Evolutionary conservation across 1,140 invertebrate genomes (phyloP).

Genomic region (Orchestia grillus): DNA sequence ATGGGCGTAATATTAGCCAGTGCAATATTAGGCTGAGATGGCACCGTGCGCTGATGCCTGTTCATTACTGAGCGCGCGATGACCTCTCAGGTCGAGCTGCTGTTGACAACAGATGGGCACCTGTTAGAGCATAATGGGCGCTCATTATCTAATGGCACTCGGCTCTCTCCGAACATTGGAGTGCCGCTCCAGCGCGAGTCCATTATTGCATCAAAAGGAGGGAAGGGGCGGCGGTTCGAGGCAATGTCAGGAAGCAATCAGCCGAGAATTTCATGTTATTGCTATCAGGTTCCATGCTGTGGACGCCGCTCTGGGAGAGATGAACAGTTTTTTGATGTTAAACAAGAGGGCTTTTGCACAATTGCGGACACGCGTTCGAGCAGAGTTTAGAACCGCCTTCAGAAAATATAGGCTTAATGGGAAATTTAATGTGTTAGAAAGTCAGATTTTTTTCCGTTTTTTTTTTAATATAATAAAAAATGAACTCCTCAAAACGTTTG

Average conservation of each 20-base stretch:
- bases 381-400: neutral
- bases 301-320: neutral
- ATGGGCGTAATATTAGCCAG: neutral
- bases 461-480: too few relatives aligned
- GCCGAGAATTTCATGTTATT: neutral
- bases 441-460: too few relatives aligned
- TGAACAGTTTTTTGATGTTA: neutral
- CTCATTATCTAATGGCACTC: conserved; percentile 52
- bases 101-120: conserved; percentile 37
- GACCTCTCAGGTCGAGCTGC: neutral
- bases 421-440: too few relatives aligned
- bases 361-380: neutral
- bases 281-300: neutral
- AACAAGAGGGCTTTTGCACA: neutral
- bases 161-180: conserved; percentile 10
- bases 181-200: neutral
- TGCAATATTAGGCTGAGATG: neutral
- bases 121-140: conserved; percentile 36
- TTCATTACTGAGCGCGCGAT: conserved; percentile 1
- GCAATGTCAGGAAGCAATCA: conserved; percentile 5
- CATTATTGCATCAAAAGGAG: conserved; percentile 30
- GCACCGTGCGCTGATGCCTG: neutral
- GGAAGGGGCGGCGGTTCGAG: neutral
- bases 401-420: too few relatives aligned
- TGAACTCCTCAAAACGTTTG: too few relatives aligned